Evolutionary conservation across 2,797 vertebrate species (phyloP), one percentile per base, ranked within the genome.

Genomic region (Telmatherina bonti): DNA sequence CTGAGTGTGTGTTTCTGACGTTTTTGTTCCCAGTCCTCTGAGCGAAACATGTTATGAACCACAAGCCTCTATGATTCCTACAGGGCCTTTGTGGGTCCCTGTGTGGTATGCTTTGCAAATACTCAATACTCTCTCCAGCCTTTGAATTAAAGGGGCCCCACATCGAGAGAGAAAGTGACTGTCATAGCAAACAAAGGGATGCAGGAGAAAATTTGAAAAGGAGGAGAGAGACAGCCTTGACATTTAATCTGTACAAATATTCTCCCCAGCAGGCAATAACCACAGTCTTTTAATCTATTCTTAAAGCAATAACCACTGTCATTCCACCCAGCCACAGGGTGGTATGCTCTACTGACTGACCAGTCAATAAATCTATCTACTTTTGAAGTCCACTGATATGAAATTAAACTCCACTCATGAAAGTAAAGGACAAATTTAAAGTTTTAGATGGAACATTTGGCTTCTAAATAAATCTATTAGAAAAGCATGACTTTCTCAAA

Each of bases 131-230:
- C 88, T 88, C 88, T 89, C 85, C 86, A 89, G 83, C 85, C 78
- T 85, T 90, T 89, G 86, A 93, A 83, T 92, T 83, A 81, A 77
- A 74, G 74, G 90, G 88, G 85, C 92, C 91, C 91, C 91, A 83
- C 86, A 87, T 65, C 86, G 85, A 89, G 87, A 93, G 91, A 93
- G 90, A 95, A 85, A 93, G 92, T 89, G 92, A 91, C 93, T 92
- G 93, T 92, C 88, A 89, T 43, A 69, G 77, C 35, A 70, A 88
- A 95, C 94, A 94, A 96, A 95, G 92, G 92, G 83, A 65, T 58
- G 52, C 70, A 85, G 87, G 86, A 84, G 89, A 85, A 92, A 92
- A 91, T 92, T 90, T 86, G 75, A 85, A 90, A 90, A 79, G 78
- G 78, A 85, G 70, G 79, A 90, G 76, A 85, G 85, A 75, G 73